Evolutionary conservation across 2,888 invertebrate genomes (phyloP).

Genomic region (Chloromyia formosa): DNA sequence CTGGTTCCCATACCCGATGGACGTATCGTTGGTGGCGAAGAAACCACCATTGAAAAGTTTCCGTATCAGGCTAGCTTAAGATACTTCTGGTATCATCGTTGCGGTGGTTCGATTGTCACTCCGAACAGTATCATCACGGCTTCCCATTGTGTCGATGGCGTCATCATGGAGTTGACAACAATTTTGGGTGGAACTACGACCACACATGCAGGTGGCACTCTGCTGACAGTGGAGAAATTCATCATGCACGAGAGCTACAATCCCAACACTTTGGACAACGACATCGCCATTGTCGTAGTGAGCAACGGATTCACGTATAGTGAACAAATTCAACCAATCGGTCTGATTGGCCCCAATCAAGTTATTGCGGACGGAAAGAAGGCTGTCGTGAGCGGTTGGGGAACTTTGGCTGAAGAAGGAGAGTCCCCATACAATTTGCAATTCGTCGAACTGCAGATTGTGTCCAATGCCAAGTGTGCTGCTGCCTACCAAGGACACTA

Average conservation of each 20-base stretch:
- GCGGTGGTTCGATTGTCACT: conserved; percentile 67
- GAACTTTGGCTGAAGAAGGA: conserved; percentile 48
- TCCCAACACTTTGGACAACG: conserved; percentile 65
- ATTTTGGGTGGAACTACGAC: conserved; percentile 67
- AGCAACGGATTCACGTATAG: conserved; percentile 14
- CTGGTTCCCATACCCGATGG: conserved; percentile 54
- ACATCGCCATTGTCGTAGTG: conserved; percentile 65
- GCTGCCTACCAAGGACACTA: conserved; percentile 48
- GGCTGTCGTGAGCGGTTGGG: conserved; percentile 50
- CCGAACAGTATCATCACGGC: conserved; percentile 67
- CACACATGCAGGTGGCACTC: conserved; percentile 58
- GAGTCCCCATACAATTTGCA: conserved; percentile 2
- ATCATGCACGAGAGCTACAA: conserved; percentile 64
- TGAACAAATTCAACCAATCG: conserved; percentile 38
- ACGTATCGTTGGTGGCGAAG: conserved; percentile 59
- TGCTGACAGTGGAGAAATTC: conserved; percentile 60
- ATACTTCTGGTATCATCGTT: conserved; percentile 65
- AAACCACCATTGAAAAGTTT: conserved; percentile 53
- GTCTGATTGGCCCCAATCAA: conserved; percentile 41
- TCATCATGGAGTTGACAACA: conserved; percentile 53
- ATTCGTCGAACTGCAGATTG: conserved; percentile 23
- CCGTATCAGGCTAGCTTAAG: conserved; percentile 59
- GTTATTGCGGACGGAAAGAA: conserved; percentile 36
- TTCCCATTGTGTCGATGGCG: conserved; percentile 67
- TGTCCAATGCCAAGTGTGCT: conserved; percentile 39